phyloP scores from a whole-genome alignment of 2,113 vertebrate species.

The Forbesichthys papilliferus region DNA sequence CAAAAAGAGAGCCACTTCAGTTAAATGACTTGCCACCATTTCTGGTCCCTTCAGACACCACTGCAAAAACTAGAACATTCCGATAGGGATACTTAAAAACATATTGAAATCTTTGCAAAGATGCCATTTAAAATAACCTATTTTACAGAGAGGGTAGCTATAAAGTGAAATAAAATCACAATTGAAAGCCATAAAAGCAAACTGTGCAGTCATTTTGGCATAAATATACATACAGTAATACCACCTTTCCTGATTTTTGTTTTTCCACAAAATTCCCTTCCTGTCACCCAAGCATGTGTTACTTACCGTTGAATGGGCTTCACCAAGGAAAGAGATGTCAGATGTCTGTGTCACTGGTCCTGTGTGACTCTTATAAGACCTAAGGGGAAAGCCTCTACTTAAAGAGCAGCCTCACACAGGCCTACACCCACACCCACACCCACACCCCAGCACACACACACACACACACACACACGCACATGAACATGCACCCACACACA shows the following conservation, averaged over 20 bases:
- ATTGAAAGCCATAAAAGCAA: too few relatives aligned
- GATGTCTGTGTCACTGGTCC: constrained; percentile 6
- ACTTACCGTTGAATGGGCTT: constrained; percentile 49
- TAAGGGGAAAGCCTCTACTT: constrained; percentile 36
- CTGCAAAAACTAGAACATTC: too few relatives aligned
- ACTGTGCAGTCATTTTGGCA: neutral
- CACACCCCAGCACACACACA: neutral
- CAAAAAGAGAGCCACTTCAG: too few relatives aligned
- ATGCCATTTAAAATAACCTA: too few relatives aligned
- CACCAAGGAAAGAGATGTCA: constrained; percentile 19
- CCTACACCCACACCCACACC: neutral
- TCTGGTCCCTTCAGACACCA: too few relatives aligned
- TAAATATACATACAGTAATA: neutral
- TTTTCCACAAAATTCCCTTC: neutral
- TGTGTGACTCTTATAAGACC: constrained; percentile 19
- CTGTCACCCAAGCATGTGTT: neutral
- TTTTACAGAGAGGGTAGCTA: too few relatives aligned
- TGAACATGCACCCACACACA: neutral
- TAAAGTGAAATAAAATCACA: too few relatives aligned
- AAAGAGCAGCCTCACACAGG: constrained; percentile 17
- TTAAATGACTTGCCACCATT: too few relatives aligned
- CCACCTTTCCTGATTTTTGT: neutral
- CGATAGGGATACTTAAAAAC: too few relatives aligned
- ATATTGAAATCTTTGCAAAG: too few relatives aligned
- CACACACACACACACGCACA: neutral